Conservation (phyloP, 2,113 vertebrate species). For the Oplegnathus fasciatus region DNA sequence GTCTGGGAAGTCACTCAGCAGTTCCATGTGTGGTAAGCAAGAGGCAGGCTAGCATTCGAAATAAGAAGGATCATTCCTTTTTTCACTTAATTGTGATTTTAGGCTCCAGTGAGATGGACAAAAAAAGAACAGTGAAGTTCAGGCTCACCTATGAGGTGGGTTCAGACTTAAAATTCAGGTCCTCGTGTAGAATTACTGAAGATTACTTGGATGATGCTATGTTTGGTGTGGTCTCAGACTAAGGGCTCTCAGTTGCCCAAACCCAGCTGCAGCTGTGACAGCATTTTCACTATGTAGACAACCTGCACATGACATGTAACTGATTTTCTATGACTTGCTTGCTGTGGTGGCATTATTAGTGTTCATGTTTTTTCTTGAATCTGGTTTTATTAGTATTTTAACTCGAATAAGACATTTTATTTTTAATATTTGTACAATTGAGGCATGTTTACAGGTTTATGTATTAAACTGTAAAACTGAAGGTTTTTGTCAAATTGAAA, state of each 20-base stretch:
- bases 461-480: too few species aligned
- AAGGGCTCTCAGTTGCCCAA: not conserved
- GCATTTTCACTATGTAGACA: not conserved
- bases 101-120: not conserved
- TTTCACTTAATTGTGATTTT: not conserved
- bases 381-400: not conserved
- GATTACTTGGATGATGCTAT: not conserved
- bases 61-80: not conserved
- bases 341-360: not conserved
- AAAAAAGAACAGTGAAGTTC: not conserved
- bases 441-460: not conserved
- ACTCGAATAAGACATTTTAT: not conserved
- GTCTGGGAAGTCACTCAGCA: not conserved
- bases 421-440: not conserved
- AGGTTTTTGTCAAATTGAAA: not conserved
- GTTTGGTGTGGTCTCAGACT: not conserved
- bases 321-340: not conserved
- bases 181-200: too few species aligned
- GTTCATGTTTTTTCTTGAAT: not conserved
- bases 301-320: not conserved
- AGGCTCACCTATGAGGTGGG: not conserved
- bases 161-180: not conserved
- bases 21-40: not conserved
- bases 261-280: too few species aligned
- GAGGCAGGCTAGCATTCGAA: not conserved